These are phyloP conservation scores for Odontocerum albicorne DNA, from an alignment of 2,888 invertebrate species.

Conservation along the genomic window DNA sequence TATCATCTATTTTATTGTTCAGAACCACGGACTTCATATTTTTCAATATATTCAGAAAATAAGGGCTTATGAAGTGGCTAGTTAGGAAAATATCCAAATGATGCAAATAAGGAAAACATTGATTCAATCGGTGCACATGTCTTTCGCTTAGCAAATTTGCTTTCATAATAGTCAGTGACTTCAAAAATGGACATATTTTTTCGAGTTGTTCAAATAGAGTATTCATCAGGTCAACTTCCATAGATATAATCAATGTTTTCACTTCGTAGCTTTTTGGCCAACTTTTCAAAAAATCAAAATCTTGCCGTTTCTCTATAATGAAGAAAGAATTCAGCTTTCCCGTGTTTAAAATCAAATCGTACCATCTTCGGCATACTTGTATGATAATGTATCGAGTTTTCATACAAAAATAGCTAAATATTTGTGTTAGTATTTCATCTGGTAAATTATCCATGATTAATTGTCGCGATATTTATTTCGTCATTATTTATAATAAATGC, in stretches of 20 bases:
- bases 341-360: constrained; percentile 9
- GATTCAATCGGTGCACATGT: constrained; percentile 22
- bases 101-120: constrained; percentile 22
- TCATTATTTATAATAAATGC: too few species aligned
- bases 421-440: constrained; percentile 25
- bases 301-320: constrained; percentile 10
- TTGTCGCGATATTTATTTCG: background rate
- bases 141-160: constrained; percentile 22
- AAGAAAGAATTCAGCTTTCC: constrained; percentile 16
- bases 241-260: constrained; percentile 14
- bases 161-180: constrained; percentile 24
- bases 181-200: constrained; percentile 16
- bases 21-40: constrained; percentile 28
- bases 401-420: constrained; percentile 25
- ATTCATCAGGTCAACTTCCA: constrained; percentile 24
- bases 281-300: constrained; percentile 20
- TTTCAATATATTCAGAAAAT: constrained; percentile 24
- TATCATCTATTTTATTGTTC: constrained; percentile 27
- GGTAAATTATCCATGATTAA: constrained; percentile 23
- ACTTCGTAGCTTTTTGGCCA: constrained; percentile 12
- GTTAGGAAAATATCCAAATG: constrained; percentile 27
- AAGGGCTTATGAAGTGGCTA: constrained; percentile 19
- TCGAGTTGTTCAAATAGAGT: constrained; percentile 21
- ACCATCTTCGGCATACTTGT: constrained; percentile 26
- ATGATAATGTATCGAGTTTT: constrained; percentile 9